Conservation (phyloP, 2,888 invertebrate genomes). For the Asteroscopus sphinx region DNA sequence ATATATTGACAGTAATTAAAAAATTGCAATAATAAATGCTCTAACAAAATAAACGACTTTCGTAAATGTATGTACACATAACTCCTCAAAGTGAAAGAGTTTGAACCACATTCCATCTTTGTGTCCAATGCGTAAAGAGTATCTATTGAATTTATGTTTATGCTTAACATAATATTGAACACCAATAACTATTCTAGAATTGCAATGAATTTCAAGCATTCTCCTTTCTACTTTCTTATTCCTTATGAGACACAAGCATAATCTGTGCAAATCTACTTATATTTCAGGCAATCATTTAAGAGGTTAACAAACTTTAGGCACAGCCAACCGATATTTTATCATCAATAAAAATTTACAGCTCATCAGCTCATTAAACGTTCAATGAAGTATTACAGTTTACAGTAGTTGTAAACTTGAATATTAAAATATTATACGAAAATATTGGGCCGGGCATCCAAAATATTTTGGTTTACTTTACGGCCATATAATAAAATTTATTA, state of each 20-base stretch:
- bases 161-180: too few relatives aligned
- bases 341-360: constrained; percentile 47
- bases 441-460: constrained; percentile 64
- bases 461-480: constrained; percentile 73
- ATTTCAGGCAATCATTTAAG: constrained; percentile 48
- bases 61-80: too few relatives aligned
- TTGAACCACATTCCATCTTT: too few relatives aligned
- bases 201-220: too few relatives aligned
- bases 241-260: background rate
- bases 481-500: constrained; percentile 72
- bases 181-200: too few relatives aligned
- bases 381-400: constrained; percentile 49
- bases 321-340: constrained; percentile 52
- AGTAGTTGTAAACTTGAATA: constrained; percentile 71
- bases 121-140: too few relatives aligned
- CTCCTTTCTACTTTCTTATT: background rate
- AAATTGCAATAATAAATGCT: too few relatives aligned
- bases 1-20: too few relatives aligned
- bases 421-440: constrained; percentile 68
- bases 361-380: constrained; percentile 50
- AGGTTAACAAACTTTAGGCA: constrained; percentile 47
- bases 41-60: too few relatives aligned
- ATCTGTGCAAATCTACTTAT: background rate
- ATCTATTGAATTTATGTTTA: too few relatives aligned
- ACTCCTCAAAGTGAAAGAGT: too few relatives aligned